Percentiles rank a stretch among this genome's conserved stretches.
These are phyloP conservation scores for Mustelus asterias DNA, from an alignment of 2,113 vertebrate species.

Conservation along the genomic window DNA sequence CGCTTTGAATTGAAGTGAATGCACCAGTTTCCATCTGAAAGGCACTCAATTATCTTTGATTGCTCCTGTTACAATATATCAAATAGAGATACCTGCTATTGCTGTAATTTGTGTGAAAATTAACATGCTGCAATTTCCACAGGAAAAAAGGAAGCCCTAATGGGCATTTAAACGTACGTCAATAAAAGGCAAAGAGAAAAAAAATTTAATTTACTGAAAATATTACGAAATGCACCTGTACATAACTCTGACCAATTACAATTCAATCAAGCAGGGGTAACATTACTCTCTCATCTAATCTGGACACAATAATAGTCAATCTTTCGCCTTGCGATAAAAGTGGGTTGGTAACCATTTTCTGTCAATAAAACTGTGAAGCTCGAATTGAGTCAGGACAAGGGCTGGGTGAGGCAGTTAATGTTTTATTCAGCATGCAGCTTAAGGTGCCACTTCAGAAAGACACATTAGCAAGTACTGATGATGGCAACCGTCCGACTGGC, in stretches of 20 bases:
- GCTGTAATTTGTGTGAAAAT: slow-evolving; percentile 99
- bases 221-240: slow-evolving; percentile 99
- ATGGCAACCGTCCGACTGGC: slow-evolving; percentile 98
- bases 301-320: slow-evolving; percentile 99
- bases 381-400: slow-evolving; percentile 79
- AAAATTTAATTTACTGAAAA: slow-evolving; percentile 99
- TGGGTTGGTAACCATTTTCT: slow-evolving; percentile 83
- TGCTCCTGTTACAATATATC: slow-evolving; percentile 99
- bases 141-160: slow-evolving; percentile 99
- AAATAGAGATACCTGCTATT: slow-evolving; percentile 99
- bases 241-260: slow-evolving; percentile 99
- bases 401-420: slow-evolving; percentile 91
- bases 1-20: slow-evolving; percentile 99
- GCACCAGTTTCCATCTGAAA: slow-evolving; percentile 99
- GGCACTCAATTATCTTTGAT: slow-evolving; percentile 99
- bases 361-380: slow-evolving; percentile 83
- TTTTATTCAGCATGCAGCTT: slow-evolving; percentile 98
- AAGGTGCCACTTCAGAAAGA: slow-evolving; percentile 95
- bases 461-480: slow-evolving; percentile 98
- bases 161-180: slow-evolving; percentile 99
- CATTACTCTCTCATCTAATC: slow-evolving; percentile 99
- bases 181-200: slow-evolving; percentile 97
- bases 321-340: slow-evolving; percentile 90
- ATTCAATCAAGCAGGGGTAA: slow-evolving; percentile 99
- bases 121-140: slow-evolving; percentile 99